Base-by-base conservation (phyloP, 2,888 invertebrate genomes). In the Gymnoscelis rufifasciata region DNA sequence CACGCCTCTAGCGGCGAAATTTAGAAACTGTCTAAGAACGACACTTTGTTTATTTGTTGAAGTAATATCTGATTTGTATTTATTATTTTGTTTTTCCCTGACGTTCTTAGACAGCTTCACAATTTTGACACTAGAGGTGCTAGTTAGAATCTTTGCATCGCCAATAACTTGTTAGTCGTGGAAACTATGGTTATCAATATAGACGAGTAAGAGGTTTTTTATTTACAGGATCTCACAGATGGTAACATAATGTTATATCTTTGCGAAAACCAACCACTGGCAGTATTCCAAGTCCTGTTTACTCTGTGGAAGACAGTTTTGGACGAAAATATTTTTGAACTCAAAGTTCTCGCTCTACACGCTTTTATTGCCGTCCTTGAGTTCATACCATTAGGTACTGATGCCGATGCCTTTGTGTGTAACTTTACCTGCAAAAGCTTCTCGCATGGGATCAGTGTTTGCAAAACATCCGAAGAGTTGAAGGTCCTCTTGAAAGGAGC, bases 371-470 rank as follows among this genome's bases (percentile, higher is more conserved):
- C 83, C 1, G 89, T 92, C 51, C 71, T 89, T 6, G 73, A 87
- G 13, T 67, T 87, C 26, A 62, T 89, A 1, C 77, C 86, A 0
- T 59, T 78, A n/a, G 67, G 74, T 3, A 66, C 79, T 36, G 60
- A 76, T 1, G 80, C 91, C n/a, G 87, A 89, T 5, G 72, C 80
- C 0, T 92, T 90, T 56, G 64, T 92, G 8, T 79, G 91, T 28
- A 87, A 90, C 57, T 92, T 91, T 56, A 76, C 90, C 4, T 84
- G 89, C 41, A 84, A 89, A 51, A 89, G 86, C 42, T 67, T 92
- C 13, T 67, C 90, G 1, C 79, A 90, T 56, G 74, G 90, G 1
- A 88, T 90, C 1, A 88, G 86, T 54, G 66, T 68, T 36, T 74
- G 78, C 38, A 61, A 68, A 12, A 64, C 66, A 7, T 66, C 74